A percentile compares a stretch with the other conserved stretches of the same genome.
Evolutionary conservation across 2,888 invertebrate species (phyloP).

Genomic region (Venusia cambrica): DNA sequence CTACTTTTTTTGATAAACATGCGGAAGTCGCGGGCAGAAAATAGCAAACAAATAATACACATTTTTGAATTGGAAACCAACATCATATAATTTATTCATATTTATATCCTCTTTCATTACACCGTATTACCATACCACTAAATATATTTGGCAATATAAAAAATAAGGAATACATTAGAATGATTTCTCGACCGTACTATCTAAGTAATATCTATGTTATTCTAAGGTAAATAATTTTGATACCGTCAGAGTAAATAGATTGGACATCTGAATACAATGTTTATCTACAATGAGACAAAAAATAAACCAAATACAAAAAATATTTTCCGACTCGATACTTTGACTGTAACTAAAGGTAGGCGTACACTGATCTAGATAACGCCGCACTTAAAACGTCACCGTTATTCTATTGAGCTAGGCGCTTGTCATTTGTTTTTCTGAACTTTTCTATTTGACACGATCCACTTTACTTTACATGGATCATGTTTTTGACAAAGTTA

Average conservation of each 20-base stretch:
- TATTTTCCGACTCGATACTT: conserved; percentile 42
- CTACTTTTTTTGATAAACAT: too few relatives aligned
- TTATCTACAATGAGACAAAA: conserved; percentile 31
- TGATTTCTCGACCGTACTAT: conserved; percentile 66
- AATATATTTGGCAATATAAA: conserved; percentile 80
- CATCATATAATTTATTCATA: conserved; percentile 68
- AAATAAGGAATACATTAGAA: conserved; percentile 76
- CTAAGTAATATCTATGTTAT: conserved; percentile 57
- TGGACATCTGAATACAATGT: conserved; percentile 34
- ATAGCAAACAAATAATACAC: conserved; percentile 15
- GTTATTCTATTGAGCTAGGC: too few relatives aligned
- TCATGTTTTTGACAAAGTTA: too few relatives aligned
- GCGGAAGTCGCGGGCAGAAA: conserved; percentile 10
- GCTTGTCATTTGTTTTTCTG: too few relatives aligned
- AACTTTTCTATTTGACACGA: too few relatives aligned
- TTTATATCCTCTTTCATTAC: conserved; percentile 65
- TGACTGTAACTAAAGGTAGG: conserved; percentile 44
- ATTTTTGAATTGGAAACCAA: conserved; percentile 62
- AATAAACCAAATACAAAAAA: conserved; percentile 16
- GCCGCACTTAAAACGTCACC: too few relatives aligned
- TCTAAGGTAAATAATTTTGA: conserved; percentile 44
- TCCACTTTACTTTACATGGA: too few relatives aligned
- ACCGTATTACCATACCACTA: conserved; percentile 72
- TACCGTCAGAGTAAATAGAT: conserved; percentile 46
- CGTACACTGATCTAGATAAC: background rate